Evolutionary conservation across 2,888 invertebrate species (phyloP).

Genomic region (Ptychoptera albimana): DNA sequence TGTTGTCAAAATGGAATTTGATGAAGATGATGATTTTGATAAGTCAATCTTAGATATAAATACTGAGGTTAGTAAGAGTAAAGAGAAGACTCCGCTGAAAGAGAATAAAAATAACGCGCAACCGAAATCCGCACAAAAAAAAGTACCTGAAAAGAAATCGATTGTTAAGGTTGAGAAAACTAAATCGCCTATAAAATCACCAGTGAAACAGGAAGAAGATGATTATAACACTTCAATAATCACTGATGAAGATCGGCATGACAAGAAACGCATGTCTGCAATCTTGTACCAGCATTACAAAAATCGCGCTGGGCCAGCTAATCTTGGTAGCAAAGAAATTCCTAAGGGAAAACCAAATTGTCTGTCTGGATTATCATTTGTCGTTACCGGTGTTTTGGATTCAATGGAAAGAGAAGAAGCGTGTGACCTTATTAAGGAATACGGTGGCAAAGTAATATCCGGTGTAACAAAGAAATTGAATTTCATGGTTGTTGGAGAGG

Average conservation of each 20-base stretch:
- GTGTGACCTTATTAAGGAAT: slow-evolving; percentile 51
- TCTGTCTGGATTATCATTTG: slow-evolving; percentile 49
- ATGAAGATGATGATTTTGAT: slow-evolving; percentile 41
- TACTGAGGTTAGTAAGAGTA: no score
- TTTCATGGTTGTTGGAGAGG: slow-evolving; percentile 71
- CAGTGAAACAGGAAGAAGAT: background rate
- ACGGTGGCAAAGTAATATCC: slow-evolving; percentile 63
- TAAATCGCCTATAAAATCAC: slow-evolving; percentile 3
- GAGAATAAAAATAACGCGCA: slow-evolving; percentile 27
- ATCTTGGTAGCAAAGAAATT: slow-evolving; percentile 68
- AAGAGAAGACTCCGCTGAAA: no score
- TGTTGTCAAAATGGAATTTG: slow-evolving; percentile 40
- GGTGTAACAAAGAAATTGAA: slow-evolving; percentile 62
- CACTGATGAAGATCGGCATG: slow-evolving; percentile 47
- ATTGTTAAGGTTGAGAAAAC: slow-evolving; percentile 16
- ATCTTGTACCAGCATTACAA: slow-evolving; percentile 60
- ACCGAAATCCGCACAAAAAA: slow-evolving; percentile 34
- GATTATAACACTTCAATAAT: slow-evolving; percentile 4
- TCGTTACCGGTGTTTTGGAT: slow-evolving; percentile 76
- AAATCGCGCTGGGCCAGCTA: slow-evolving; percentile 60
- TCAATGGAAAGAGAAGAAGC: slow-evolving; percentile 74
- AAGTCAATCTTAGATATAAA: slow-evolving; percentile 9
- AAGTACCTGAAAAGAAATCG: no score
- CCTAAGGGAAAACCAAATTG: slow-evolving; percentile 66
- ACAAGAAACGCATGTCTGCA: slow-evolving; percentile 46